These are phyloP conservation scores for Euphysa ruthae DNA, from an alignment of 30 jellyfish, hydroid and myxozoan species.

Conservation along the genomic window DNA sequence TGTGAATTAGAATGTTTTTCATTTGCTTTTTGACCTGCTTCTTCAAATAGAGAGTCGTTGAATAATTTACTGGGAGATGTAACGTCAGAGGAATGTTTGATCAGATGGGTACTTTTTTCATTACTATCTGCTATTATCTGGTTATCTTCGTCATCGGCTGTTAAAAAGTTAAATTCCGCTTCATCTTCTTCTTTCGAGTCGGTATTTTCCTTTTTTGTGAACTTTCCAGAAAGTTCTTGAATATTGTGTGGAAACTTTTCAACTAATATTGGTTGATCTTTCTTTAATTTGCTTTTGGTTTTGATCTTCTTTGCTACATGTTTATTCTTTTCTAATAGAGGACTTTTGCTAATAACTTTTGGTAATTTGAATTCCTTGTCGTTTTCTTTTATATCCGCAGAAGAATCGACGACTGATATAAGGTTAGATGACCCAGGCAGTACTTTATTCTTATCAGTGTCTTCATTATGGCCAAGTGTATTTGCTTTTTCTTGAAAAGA, in stretches of 20 bases:
- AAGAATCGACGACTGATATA: background rate
- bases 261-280: background rate
- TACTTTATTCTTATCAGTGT: background rate
- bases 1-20: background rate
- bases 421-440: background rate
- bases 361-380: background rate
- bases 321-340: background rate
- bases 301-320: background rate
- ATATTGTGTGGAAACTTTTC: background rate
- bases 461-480: background rate
- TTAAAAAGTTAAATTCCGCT: background rate
- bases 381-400: too few species aligned
- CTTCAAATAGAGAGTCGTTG: background rate
- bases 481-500: background rate
- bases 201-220: background rate
- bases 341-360: background rate
- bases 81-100: too few species aligned
- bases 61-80: background rate
- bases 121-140: background rate
- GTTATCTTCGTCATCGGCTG: background rate
- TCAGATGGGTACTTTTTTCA: too few species aligned
- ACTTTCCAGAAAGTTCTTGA: background rate
- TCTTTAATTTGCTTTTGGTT: background rate
- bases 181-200: background rate
- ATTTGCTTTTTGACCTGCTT: background rate